Evolutionary conservation across 1,140 invertebrate genomes (phyloP).

Genomic region (Megathymus violae): DNA sequence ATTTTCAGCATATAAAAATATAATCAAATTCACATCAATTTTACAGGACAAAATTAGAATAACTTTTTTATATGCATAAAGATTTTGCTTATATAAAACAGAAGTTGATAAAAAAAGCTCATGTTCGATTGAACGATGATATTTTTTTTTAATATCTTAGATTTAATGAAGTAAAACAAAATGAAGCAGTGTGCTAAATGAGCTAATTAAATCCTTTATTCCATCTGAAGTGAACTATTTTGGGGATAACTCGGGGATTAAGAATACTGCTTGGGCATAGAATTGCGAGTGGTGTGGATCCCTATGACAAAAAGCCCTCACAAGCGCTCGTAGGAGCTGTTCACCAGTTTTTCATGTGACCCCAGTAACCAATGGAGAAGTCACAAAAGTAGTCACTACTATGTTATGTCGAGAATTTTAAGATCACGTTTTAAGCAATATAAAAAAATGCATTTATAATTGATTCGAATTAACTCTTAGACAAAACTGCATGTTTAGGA

Average conservation of each 20-base stretch:
- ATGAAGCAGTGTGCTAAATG: conserved; percentile 62
- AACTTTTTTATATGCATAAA: conserved; percentile 25
- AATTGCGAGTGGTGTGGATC: conserved; percentile 38
- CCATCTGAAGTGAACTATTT: conserved; percentile 33
- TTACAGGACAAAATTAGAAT: conserved; percentile 18
- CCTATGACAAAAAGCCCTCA: conserved; percentile 35
- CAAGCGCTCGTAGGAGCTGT: conserved; percentile 32
- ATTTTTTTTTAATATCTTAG: background rate
- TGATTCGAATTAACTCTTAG: no score
- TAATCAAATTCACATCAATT: conserved; percentile 6
- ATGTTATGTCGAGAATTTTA: conserved; percentile 40
- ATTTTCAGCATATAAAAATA: conserved; percentile 21
- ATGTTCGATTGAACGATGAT: conserved; percentile 14
- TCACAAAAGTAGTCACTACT: conserved; percentile 45
- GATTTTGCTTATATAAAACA: conserved; percentile 37
- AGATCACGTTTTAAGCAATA: conserved; percentile 51
- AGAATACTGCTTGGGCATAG: conserved; percentile 15
- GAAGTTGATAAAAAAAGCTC: conserved; percentile 42
- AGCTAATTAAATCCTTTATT: conserved; percentile 42
- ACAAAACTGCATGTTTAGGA: no score
- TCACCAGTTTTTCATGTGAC: conserved; percentile 23
- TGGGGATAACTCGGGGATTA: conserved; percentile 26
- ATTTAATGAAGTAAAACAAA: conserved; percentile 46
- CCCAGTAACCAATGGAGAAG: conserved; percentile 43
- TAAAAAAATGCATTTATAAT: background rate